Evolutionary conservation across 2,113 vertebrate genomes (phyloP), one percentile per base, ranked within the genome.

Genomic region (Tupaia chinensis): DNA sequence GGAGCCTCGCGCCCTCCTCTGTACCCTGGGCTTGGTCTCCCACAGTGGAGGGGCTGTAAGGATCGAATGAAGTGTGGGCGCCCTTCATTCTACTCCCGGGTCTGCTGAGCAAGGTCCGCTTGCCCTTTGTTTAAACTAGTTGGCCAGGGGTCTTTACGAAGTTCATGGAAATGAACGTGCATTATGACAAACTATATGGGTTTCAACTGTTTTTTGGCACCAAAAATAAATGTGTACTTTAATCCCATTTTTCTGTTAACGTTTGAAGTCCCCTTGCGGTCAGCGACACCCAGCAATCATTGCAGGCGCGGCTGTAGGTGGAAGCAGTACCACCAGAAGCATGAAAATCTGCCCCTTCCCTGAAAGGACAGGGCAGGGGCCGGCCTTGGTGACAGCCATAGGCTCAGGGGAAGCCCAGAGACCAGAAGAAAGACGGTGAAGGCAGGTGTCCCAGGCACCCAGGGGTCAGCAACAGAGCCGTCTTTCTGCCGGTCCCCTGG

Each of bases 401-500:
- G 1, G 12, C 7, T 23, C 82, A 19, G 68, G 19, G 27, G 66
- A 78, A n/a, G 27, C 9, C n/a, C 34, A 19, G 8, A 3, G 22
- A 14, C 3, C 9, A 60, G 82, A 81, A 27, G 4, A 14, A 44
- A 56, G 60, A 17, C 23, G 89, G 8, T 7, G 1, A 7, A 73
- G 9, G 61, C 27, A 11, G 2, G 25, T 7, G 25, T 4, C 29
- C 27, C 22, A 53, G 15, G 19, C 23, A 44, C 2, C 66, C 32
- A 15, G 2, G 56, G 56, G 27, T 58, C 44, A 23, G 44, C 34
- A 12, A 23, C 32, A 53, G 77, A 76, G 23, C 10, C 25, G 15
- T 0, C 2, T 27, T 1, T 19, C 63, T 29, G n/a, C 19, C 11
- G 2, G 63, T 13, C 14, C 29, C 1, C 29, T 25, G 56, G 56